A percentile compares a stretch with the other conserved stretches of the same genome.
These are phyloP conservation scores for Phragmatobia fuliginosa DNA, from an alignment of 2,888 invertebrate genomes.

Conservation along the genomic window DNA sequence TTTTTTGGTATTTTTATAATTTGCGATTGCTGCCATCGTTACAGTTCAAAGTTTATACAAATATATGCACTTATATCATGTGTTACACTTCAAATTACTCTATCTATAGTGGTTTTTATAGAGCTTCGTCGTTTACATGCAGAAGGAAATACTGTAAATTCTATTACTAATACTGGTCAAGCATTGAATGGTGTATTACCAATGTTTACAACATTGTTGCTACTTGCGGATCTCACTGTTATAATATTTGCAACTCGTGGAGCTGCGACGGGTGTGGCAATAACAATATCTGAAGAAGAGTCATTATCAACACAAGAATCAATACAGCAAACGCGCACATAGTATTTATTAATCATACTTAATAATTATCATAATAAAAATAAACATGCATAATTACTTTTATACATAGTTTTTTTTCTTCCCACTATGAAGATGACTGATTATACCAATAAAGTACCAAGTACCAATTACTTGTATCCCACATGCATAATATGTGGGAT, in stretches of 20 bases:
- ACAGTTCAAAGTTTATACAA: constrained; percentile 66
- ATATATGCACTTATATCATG: constrained; percentile 66
- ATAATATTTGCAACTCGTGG: constrained; percentile 60
- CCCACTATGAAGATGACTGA: not conserved
- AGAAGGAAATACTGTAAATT: not conserved
- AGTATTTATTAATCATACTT: not conserved
- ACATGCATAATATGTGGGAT: too few relatives aligned
- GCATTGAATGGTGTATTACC: constrained; percentile 72
- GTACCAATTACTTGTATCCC: not conserved
- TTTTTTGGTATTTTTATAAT: constrained; percentile 63
- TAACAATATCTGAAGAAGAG: not conserved
- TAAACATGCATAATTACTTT: not conserved
- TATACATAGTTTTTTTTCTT: not conserved
- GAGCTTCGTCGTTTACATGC: constrained; percentile 26
- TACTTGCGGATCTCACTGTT: constrained; percentile 67
- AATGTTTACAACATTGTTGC: constrained; percentile 62
- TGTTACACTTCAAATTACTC: constrained; percentile 55
- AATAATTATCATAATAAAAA: not conserved
- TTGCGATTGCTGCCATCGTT: constrained; percentile 41
- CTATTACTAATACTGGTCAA: constrained; percentile 47
- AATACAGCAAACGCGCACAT: not conserved
- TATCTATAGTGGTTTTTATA: constrained; percentile 62
- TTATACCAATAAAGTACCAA: not conserved
- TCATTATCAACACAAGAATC: not conserved
- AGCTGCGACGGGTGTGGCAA: not conserved